Base-by-base conservation (phyloP, 1,140 invertebrate species). In the Oscheius sp. region DNA sequence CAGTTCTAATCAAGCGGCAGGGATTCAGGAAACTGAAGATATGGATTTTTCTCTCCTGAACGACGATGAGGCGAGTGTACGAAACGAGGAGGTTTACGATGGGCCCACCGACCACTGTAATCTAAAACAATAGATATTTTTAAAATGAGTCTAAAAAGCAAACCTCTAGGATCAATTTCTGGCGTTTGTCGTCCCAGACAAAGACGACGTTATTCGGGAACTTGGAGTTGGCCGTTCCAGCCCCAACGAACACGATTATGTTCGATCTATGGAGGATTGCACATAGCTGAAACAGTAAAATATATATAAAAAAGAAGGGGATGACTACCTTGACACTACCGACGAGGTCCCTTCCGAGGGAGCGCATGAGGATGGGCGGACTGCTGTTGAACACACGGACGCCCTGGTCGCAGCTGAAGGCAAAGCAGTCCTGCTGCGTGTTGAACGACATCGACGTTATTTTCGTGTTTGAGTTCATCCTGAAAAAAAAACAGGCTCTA, bases 241-340 rank as follows among this genome's bases (percentile, higher is more conserved):
- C 61, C 31, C 61, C 61, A 10, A 63, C 61, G 35, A 63, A 63
- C 28, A 63, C 61, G 23, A 63, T 36, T 10, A 63, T 7, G 23
- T 63, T 63, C 10, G 61, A 63, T 13, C 61, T 10, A 26, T 63
- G 61, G 18, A 63, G 61, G 20, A 63, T 38, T 63, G 61, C 35
- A 26, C 61, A 34, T 4, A 63, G 18, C 32, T 38, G 61, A 26
- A 42, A 18, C 15, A n/a, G 29, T 34, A 13, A 20, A 45, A 23
- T 45, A 13, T 23, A 20, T 59, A 15, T 15, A 59, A 1, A 23
- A 23, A 59, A 31, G 29, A 15, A 13, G 23, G 13, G 20, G 23
- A 59, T n/a, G n/a, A 18, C 20, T n/a, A 36, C 61, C 18, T 34
- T 63, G 31, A 36, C 61, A 36, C 61, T 63, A 32, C 61, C 49